Base-by-base conservation (phyloP, 2,113 vertebrate species). In the Oreochromis aureus region DNA sequence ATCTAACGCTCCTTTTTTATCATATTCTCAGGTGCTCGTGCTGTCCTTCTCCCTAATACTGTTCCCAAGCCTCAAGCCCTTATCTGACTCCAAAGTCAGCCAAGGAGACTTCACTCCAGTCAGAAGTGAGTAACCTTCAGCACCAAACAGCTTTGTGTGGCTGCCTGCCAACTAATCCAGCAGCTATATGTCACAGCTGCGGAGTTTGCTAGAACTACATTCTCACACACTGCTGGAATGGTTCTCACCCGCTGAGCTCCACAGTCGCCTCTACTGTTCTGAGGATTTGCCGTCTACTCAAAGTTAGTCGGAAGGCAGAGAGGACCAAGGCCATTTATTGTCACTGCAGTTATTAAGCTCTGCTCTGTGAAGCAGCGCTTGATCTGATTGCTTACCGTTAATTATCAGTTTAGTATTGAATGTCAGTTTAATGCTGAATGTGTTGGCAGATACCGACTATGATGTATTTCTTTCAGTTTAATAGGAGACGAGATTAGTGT, bases 31-130 rank as follows among this genome's bases (percentile, higher is more conserved):
- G 98, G 98, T 99, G 53, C 95, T 99, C 46, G 87, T 99, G 89
- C 95, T 99, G 51, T 99, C 98, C 15, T 98, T 99, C 12, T 95
- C 96, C 1, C 96, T 99, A 91, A 97, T 99, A 76, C 19, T 99
- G 89, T 97, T 99, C 91, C 98, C 98, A n/a, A 98, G 96, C 91
- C 94, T 98, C 87, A 97, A 97, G 93, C 97, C 97, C 15, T 98
- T 98, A 13, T 87, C 96, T 11, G n/a, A 93, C 89, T 95, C 91
- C 93, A 97, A 97, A 90, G 94, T 96, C 92, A 96, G 93, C 0
- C 94, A 98, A 87, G 94, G 95, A 1, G 98, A 99, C 95, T 99
- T 98, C 85, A 91, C 95, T 7, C 97, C 97, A 0, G 92, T 99
- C 81, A 96, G 98, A 97, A 97, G 98, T 99, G 92, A 95, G 97